Evolutionary conservation across 2,113 vertebrate species (phyloP).

Genomic region (Gambusia holbrooki): DNA sequence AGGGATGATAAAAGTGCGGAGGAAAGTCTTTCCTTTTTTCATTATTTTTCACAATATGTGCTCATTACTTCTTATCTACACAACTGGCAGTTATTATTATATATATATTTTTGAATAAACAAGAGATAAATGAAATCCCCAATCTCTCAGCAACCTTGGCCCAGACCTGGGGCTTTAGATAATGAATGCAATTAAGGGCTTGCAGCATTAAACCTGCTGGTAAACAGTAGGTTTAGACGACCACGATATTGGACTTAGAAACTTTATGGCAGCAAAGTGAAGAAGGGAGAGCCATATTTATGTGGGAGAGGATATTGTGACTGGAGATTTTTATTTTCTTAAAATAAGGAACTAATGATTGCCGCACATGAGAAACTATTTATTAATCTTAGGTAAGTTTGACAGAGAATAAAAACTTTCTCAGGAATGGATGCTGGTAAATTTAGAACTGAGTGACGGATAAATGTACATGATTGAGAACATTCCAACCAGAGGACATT

Average conservation of each 20-base stretch:
- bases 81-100: constrained; percentile 68
- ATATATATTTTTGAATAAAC: constrained; percentile 79
- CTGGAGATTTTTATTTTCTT: constrained; percentile 12
- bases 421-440: constrained; percentile 9
- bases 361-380: background rate
- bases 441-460: background rate
- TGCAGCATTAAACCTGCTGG: constrained; percentile 73
- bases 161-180: constrained; percentile 78
- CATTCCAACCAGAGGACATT: too few species aligned
- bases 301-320: constrained; percentile 41
- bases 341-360: background rate
- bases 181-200: constrained; percentile 82
- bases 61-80: constrained; percentile 78
- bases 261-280: constrained; percentile 58
- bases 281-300: constrained; percentile 46
- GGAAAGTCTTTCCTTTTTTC: constrained; percentile 67
- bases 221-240: constrained; percentile 73
- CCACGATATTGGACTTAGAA: constrained; percentile 57
- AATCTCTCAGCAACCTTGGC: constrained; percentile 74
- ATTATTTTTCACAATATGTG: constrained; percentile 73
- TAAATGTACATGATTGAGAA: too few species aligned
- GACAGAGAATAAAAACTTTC: background rate
- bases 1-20: constrained; percentile 70
- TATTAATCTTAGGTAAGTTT: background rate
- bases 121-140: constrained; percentile 79